A percentile compares a stretch with the other conserved stretches of the same genome.
Evolutionary conservation across 1,140 invertebrate species (phyloP).

Genomic region (Orchestia grillus): DNA sequence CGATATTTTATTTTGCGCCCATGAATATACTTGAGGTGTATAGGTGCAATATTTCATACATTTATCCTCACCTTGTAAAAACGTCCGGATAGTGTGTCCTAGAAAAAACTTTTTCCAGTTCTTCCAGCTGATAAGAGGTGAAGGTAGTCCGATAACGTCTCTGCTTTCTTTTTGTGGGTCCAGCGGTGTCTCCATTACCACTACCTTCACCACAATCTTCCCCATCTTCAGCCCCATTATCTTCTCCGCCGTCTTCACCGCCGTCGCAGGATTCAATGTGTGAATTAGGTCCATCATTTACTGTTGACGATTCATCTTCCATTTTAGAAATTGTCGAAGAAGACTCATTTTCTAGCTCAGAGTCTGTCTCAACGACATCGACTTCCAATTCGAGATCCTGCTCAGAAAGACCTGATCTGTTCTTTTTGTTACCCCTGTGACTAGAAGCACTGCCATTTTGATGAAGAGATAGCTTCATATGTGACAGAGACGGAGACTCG

Average conservation of each 20-base stretch:
- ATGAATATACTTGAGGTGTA: neutral
- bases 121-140: conserved; percentile 94
- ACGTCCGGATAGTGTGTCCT: conserved; percentile 98
- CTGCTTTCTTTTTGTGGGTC: conserved; percentile 87
- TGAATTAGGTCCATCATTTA: neutral
- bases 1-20: neutral
- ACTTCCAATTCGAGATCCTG: conserved; percentile 65
- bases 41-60: neutral
- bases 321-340: conserved; percentile 39
- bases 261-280: conserved; percentile 57
- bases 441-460: neutral
- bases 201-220: conserved; percentile 45
- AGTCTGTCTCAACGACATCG: conserved; percentile 67
- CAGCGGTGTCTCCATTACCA: conserved; percentile 75
- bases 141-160: conserved; percentile 93
- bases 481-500: conserved; percentile 10
- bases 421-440: conserved; percentile 27
- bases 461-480: conserved; percentile 51
- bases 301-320: conserved; percentile 23
- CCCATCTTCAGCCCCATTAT: conserved; percentile 48
- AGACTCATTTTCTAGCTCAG: conserved; percentile 63
- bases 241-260: conserved; percentile 57
- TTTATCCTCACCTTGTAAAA: conserved; percentile 86
- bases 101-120: conserved; percentile 96
- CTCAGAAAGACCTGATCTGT: conserved; percentile 50